phyloP scores from a whole-genome alignment of 2,888 invertebrate species.

The Lumbricus terrestris region DNA sequence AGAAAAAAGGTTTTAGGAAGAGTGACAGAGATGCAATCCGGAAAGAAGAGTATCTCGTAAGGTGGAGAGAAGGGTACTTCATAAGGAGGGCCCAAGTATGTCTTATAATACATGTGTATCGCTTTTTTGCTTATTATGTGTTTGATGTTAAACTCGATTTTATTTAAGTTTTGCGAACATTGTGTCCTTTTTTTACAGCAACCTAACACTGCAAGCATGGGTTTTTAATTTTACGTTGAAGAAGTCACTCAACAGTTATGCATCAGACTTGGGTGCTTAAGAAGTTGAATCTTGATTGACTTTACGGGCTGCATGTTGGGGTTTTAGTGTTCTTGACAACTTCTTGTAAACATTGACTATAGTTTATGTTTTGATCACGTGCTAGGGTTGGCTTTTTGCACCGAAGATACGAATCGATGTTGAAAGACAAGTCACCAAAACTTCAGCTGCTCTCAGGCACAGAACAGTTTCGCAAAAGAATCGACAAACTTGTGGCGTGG shows the following conservation, averaged over 20 bases:
- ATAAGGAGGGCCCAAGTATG: too few species aligned
- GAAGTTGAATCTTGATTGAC: background rate
- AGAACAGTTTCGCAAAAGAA: slow-evolving; percentile 42
- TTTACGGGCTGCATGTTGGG: background rate
- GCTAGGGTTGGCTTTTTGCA: slow-evolving; percentile 28
- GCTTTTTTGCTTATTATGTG: too few species aligned
- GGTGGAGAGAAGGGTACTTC: too few species aligned
- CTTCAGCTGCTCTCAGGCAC: slow-evolving; percentile 43
- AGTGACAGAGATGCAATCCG: too few species aligned
- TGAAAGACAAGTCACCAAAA: slow-evolving; percentile 42
- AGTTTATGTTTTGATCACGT: background rate
- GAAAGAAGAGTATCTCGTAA: too few species aligned
- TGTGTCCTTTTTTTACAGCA: too few species aligned
- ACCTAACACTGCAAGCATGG: too few species aligned
- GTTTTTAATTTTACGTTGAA: background rate
- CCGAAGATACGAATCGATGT: slow-evolving; percentile 39
- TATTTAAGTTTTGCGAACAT: too few species aligned
- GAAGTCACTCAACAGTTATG: background rate
- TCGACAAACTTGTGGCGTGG: slow-evolving; percentile 40
- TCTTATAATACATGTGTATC: too few species aligned
- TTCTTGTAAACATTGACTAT: background rate
- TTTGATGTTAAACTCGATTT: too few species aligned
- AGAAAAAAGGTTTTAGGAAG: too few species aligned
- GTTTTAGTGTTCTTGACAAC: background rate
- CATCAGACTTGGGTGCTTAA: background rate